Evolutionary conservation across 2,113 vertebrate genomes (phyloP), one percentile per base, ranked within the genome.

Genomic region (Tamias sibiricus): DNA sequence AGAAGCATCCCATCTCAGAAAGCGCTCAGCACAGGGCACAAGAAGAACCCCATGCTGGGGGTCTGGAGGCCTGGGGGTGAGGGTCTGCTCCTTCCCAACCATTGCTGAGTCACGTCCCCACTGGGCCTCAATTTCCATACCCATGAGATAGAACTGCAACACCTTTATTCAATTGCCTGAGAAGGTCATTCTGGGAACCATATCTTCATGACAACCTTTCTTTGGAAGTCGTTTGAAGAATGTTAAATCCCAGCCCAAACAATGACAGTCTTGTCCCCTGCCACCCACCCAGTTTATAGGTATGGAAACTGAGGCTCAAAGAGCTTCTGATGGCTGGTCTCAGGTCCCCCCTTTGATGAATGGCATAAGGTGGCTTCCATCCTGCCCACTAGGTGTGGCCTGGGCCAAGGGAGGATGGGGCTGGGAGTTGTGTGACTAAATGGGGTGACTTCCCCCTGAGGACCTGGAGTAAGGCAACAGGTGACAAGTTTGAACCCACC

Each of bases 401-500:
- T 20, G 71, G 76, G 4, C 3, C 26, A 37, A 2, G 0, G 17
- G 9, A 68, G 14, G 42, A 13, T 24, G 40, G 7, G 5, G 26
- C 59, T 69, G 40, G 52, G 24, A 26, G 14, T 57, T 28, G 19
- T 71, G 54, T 32, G 22, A 1, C 4, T 17, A 28, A 68, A 54
- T 35, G 4, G 20, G 37, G 47, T 28, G 2, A 75, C 71, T 40
- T 35, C 19, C 80, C 71, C 2, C 0, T 11, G 5, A 40, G 68
- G 57, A 26, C 57, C 35, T 16, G 4, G 71, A 30, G 4, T 8
- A 75, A 66, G 52, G 24, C 42, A 22, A 57, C 17, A 71, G 71
- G 47, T 13, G 75, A 92, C 85, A 77, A 96, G 54, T 17, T 28
- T 81, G 83, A 94, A 97, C 98, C 98, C 96, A 99, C 99, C 99